Evolutionary conservation across 2,888 invertebrate genomes (phyloP), one percentile per base, ranked within the genome.

Genomic region (Augiades crinisus): DNA sequence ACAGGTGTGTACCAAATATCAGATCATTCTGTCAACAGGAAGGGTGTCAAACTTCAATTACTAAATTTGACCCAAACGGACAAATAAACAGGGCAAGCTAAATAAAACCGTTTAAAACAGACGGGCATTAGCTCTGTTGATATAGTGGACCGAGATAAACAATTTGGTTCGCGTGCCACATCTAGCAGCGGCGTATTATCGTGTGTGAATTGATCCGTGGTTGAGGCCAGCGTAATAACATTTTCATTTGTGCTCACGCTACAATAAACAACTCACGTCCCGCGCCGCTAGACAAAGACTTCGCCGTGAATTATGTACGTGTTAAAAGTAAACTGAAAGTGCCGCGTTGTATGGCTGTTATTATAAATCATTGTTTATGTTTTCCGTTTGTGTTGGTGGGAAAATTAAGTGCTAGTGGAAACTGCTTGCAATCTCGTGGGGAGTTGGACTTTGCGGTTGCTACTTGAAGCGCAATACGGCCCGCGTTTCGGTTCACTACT

Each of bases 321-420:
- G 89, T 89, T 89, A 88, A 89, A 89, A 88, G 87, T 89, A 88
- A 88, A 88, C 87, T 84, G 84, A 87, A 88, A 89, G 88, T 89
- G 84, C 79, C 83, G 78, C 85, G 82, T 81, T 86, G 78, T 86
- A 80, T 83, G 82, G 81, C 75, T 78, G 87, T 85, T 88, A 88
- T 84, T 87, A 90, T 90, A 90, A 90, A 90, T 90, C 89, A 90
- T 89, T 88, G 87, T 84, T 90, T 90, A 89, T 89, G 90, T 81
- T 89, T 90, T 90, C 90, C 89, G 90, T 87, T 89, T 87, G 82
- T 75, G 78, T 81, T 82, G 72, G 78, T 79, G 73, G 72, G 73
- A 72, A 79, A 85, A 88, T 86, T 86, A 86, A 86, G 82, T 84
- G 81, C 72, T 82, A 78, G 81, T 80, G 68, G 79, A 77, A 82